Evolutionary conservation across 2,888 invertebrate genomes (phyloP), one percentile per base, ranked within the genome.

Genomic region (Amphiduros pacificus): DNA sequence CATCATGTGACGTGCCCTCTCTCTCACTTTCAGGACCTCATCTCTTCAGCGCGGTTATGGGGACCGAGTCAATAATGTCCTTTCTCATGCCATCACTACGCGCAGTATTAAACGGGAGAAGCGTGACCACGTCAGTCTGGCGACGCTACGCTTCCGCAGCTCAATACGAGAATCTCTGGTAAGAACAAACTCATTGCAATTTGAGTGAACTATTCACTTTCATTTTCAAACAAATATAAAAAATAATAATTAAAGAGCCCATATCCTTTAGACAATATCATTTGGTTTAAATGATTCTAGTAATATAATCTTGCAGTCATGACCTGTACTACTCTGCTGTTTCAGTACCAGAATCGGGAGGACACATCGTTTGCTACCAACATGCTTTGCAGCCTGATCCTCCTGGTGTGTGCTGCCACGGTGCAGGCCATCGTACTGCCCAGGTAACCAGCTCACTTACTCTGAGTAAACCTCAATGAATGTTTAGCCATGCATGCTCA

Each of bases 61-160:
- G 40, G 94, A 93, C 84, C 88, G 94, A 71, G 93, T 94, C 62
- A 94, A 94, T 86, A 93, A 93, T 82, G 93, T 91, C 84, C 86
- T 94, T 75, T 91, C 92, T 64, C 92, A 93, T 84, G 93, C 93
- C 31, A 93, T 94, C 73, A 92, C 92, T 80, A 93, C 93, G 32
- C 87, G 94, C 67, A 92, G 92, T 77, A 92, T 94, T 64, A 93
- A 94, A 80, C 87, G 92, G 63, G 93, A 94, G 83, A 94, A 94
- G 84, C 90, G 91, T 26, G 90, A 90, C 55, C 92, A 94, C 78
- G 93, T 94, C 56, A 92, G 93, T 79, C 87, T 91, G 54, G 84
- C 92, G 64, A 93, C 93, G 3, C 85, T 94, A 56, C 90, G 90
- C 78, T 94, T 94, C 81, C 91, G 91, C 76, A 92, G 93, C 75